These are phyloP conservation scores for Tromatobia lineatoria DNA, from an alignment of 2,888 invertebrate species.

Conservation along the genomic window DNA sequence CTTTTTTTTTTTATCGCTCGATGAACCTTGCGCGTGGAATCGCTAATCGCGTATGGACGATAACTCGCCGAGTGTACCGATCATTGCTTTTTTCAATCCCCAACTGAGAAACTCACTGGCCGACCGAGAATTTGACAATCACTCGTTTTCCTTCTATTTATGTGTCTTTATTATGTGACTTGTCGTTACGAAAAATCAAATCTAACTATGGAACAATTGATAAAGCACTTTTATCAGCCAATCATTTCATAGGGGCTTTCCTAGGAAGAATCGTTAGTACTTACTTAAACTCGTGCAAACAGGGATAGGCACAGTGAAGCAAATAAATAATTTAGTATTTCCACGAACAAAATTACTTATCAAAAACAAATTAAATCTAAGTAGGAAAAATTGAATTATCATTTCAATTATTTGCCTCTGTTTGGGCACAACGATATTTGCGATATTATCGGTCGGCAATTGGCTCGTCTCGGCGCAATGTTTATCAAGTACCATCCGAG, in stretches of 20 bases:
- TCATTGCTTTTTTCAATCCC: background rate
- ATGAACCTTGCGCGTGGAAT: background rate
- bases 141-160: background rate
- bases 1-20: background rate
- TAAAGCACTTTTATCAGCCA: conserved; percentile 36
- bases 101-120: conserved; percentile 5
- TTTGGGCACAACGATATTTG: background rate
- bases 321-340: too few species aligned
- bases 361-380: too few species aligned
- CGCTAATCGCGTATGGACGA: background rate
- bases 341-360: too few species aligned
- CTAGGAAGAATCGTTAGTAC: background rate
- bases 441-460: conserved; percentile 16
- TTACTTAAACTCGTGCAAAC: background rate
- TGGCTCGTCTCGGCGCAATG: background rate
- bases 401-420: too few species aligned
- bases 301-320: too few species aligned
- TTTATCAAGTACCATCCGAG: too few species aligned
- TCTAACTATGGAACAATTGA: conserved; percentile 55
- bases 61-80: background rate
- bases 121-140: conserved; percentile 28
- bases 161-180: background rate
- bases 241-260: conserved; percentile 47
- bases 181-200: background rate
- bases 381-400: too few species aligned